Base-by-base conservation (phyloP, 1,140 invertebrate species). In the Calycopis cecrops region DNA sequence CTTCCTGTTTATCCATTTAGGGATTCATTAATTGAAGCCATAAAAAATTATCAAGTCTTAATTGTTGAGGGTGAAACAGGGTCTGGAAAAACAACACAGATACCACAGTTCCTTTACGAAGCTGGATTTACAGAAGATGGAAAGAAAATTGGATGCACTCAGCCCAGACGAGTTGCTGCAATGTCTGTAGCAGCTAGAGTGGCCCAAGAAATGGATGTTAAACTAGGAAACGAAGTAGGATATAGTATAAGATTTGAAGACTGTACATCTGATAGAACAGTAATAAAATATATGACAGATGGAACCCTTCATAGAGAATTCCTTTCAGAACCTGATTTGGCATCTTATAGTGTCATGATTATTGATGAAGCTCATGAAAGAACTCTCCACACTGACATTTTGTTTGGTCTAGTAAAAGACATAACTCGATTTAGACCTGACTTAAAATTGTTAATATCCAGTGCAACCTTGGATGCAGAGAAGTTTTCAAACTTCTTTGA, bases 211-310 rank as follows among this genome's bases (percentile, higher is more conserved):
- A 99, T 99, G 98, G 96, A 97, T 86, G 97, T 99, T 0, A 94
- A 94, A 77, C 88, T 99, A n/a, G 98, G 99, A 9, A 96, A 98
- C 85, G 98, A 99, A 92, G 99, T 99, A 56, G 99, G 99, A 35
- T 99, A 99, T 84, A 97, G 95, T 67, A 99, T 99, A 68, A 91
- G 99, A 79, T 99, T 99, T 90, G 99, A 99, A 91, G 98, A 99
- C 87, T 99, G 98, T 69, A 99, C 98, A 3, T 98, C 96, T 11
- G 93, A 97, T 56, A 93, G 97, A 79, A 99, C 99, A 9, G 89
- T 98, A 47, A 92, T 99, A n/a, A 99, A 99, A 88, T 99, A 99
- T 71, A 99, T 99, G 98, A 99, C 99, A 40, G 99, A 99, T 89
- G 99, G 99, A 76, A 99, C 99, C 73, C 82, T 99, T 44, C 93